Evolutionary conservation across 2,888 invertebrate genomes (phyloP).

Genomic region (Opisthograptis luteolata): DNA sequence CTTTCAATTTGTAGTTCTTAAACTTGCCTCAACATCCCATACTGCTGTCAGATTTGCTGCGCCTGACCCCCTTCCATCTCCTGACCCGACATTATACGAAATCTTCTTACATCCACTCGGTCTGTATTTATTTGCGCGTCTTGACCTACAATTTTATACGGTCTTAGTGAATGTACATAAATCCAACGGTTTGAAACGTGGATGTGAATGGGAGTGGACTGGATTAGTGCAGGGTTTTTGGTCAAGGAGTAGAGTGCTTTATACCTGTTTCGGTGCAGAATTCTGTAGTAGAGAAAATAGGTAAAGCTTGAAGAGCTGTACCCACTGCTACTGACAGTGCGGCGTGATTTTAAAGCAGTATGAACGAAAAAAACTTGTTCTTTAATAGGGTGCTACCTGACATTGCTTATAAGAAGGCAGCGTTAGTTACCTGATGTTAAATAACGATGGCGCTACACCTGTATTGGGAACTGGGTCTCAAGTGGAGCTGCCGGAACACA

Average conservation of each 20-base stretch:
- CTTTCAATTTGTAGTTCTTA: too few relatives aligned
- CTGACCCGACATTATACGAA: constrained; percentile 61
- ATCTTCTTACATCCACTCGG: constrained; percentile 55
- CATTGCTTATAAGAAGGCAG: too few relatives aligned
- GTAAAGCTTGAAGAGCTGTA: too few relatives aligned
- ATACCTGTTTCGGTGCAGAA: neutral
- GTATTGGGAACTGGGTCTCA: too few relatives aligned
- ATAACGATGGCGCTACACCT: too few relatives aligned
- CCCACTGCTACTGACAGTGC: too few relatives aligned
- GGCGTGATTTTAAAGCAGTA: too few relatives aligned
- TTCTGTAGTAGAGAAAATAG: neutral
- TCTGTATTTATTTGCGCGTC: constrained; percentile 55
- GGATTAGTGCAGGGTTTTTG: constrained; percentile 1
- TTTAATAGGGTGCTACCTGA: too few relatives aligned
- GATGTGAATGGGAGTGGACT: neutral
- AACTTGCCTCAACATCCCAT: too few relatives aligned
- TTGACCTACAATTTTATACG: constrained; percentile 59
- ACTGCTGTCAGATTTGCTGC: constrained; percentile 10
- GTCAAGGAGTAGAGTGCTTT: neutral
- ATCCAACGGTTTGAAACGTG: constrained; percentile 32
- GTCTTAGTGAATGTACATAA: constrained; percentile 52
- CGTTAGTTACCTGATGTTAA: too few relatives aligned
- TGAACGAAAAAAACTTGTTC: too few relatives aligned
- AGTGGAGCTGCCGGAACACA: too few relatives aligned
- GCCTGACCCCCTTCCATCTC: constrained; percentile 51